Evolutionary conservation across 1,140 invertebrate species (phyloP), one percentile per base, ranked within the genome.

Genomic region (Hydropsyche tenuis): DNA sequence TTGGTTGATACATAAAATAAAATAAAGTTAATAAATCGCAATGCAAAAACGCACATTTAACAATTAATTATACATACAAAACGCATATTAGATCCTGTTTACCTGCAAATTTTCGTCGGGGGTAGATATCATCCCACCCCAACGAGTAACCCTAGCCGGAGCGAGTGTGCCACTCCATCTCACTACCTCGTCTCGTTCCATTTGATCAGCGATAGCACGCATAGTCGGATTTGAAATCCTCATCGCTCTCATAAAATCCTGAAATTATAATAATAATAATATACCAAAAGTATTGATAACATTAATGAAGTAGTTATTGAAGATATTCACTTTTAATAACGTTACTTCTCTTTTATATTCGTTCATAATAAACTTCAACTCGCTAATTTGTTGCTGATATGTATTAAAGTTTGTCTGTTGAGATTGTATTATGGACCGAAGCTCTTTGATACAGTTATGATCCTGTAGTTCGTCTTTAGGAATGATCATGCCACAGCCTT

Each of bases 41-140:
- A 37, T 9, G 9, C 3, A 37, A 37, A 37, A 4, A 9, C 3
- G 30, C 30, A 37, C 3, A 37, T 37, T 3, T 37, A 37, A 37
- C n/a, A n/a, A n/a, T n/a, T n/a, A n/a, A n/a, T n/a, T n/a, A n/a
- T n/a, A n/a, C n/a, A n/a, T n/a, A n/a, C n/a, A n/a, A n/a, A n/a
- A n/a, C n/a, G n/a, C n/a, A n/a, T 9, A 37, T 4, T 37, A 37
- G 30, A n/a, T 12, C 30, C 43, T 30, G 74, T 66, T 79, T 82
- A 95, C 93, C 89, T 98, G 96, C 77, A 98, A 85, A 42, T 94
- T 89, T 82, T 94, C 93, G 86, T 98, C 96, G 3, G 96, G 96
- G 0, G 96, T 98, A 16, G 95, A 96, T 72, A 98, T 97, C 94
- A 98, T 98, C 68, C 96, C 96, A 68, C 96, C 96, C 96, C 96